Evolutionary conservation across 2,888 invertebrate genomes (phyloP).

Genomic region (Trachelus stipa): DNA sequence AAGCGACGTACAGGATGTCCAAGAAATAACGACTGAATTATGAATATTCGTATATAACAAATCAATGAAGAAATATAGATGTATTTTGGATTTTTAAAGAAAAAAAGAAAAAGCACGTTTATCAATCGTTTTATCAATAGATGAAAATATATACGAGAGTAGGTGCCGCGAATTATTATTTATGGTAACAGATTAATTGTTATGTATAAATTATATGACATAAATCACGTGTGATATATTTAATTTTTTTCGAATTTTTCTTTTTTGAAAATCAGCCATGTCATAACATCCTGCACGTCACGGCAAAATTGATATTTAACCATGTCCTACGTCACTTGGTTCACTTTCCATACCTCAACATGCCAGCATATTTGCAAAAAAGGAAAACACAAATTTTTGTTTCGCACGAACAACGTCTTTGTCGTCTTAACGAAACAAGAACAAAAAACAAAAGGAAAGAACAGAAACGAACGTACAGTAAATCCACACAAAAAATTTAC

Average conservation of each 20-base stretch:
- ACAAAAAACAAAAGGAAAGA: constrained; percentile 22
- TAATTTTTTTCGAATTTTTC: not conserved
- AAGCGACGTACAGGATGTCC: constrained; percentile 43
- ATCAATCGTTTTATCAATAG: too few species aligned
- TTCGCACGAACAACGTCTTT: constrained; percentile 35
- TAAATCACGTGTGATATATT: not conserved
- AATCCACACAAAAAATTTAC: too few species aligned
- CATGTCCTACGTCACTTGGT: constrained; percentile 38
- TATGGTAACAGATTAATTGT: constrained; percentile 22
- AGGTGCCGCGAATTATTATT: too few species aligned
- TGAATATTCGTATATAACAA: too few species aligned
- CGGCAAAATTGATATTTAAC: not conserved
- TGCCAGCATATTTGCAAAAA: constrained; percentile 49
- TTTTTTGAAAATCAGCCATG: not conserved
- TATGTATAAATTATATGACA: constrained; percentile 8
- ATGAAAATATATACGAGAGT: too few species aligned
- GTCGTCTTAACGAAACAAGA: constrained; percentile 25
- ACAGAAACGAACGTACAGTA: not conserved
- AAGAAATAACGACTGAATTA: constrained; percentile 4
- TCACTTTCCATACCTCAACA: constrained; percentile 43
- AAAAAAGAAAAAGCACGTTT: too few species aligned
- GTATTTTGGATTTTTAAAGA: too few species aligned
- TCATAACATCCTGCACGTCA: not conserved
- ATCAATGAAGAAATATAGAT: too few species aligned
- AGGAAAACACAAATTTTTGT: constrained; percentile 36